These are phyloP conservation scores for Ectemnius cavifrons DNA, from an alignment of 2,888 invertebrate species.

Conservation along the genomic window DNA sequence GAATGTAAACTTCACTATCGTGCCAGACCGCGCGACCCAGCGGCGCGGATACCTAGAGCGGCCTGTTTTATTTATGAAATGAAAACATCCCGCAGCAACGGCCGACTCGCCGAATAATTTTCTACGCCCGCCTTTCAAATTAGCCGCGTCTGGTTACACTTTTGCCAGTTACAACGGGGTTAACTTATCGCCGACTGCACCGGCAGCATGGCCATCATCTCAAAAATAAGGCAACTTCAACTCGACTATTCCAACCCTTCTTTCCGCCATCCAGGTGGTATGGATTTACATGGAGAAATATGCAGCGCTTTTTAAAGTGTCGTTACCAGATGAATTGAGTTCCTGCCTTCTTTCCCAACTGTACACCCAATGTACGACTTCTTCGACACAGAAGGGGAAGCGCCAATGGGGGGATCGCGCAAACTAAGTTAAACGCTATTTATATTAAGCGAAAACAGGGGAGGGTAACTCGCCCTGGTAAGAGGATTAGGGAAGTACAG, in stretches of 20 bases:
- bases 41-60: conserved; percentile 8
- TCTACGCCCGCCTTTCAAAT: conserved; percentile 36
- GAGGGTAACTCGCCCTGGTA: background rate
- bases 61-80: conserved; percentile 53
- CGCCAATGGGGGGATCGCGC: too few relatives aligned
- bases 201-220: background rate
- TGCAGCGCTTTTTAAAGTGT: background rate
- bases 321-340: background rate
- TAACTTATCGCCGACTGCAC: conserved; percentile 24
- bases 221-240: background rate
- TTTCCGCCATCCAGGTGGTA: background rate
- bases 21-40: conserved; percentile 15
- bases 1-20: conserved; percentile 55
- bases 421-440: too few relatives aligned
- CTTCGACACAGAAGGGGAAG: too few relatives aligned
- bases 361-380: too few relatives aligned
- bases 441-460: background rate
- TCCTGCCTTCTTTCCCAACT: too few relatives aligned
- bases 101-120: conserved; percentile 36
- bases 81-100: conserved; percentile 39
- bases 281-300: background rate
- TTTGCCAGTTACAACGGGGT: conserved; percentile 22
- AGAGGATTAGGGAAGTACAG: background rate
- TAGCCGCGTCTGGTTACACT: conserved; percentile 38
- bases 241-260: background rate